Percentiles rank a stretch among this genome's conserved stretches.
Evolutionary conservation across 30 jellyfish, hydroid and myxozoan species (phyloP).

Genomic region (Mastigias papua): DNA sequence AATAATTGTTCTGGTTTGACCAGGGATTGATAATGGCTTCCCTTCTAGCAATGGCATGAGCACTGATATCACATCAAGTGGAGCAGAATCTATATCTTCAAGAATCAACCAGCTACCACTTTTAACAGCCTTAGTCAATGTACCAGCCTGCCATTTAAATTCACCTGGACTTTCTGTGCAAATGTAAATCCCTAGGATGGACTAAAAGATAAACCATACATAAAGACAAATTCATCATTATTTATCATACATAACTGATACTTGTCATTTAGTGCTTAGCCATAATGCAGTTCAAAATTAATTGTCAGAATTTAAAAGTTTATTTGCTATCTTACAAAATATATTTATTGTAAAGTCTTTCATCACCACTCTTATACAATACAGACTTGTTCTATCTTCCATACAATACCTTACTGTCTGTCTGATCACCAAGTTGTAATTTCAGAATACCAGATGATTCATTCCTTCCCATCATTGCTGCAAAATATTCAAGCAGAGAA

Average conservation of each 20-base stretch:
- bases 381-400: too few relatives aligned
- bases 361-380: too few relatives aligned
- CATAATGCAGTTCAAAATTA: too few relatives aligned
- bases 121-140: constrained; percentile 89
- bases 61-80: constrained; percentile 92
- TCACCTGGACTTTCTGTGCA: constrained; percentile 93
- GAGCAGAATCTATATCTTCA: constrained; percentile 93
- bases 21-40: constrained; percentile 77
- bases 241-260: too few relatives aligned
- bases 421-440: constrained; percentile 93
- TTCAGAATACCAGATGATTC: constrained; percentile 80
- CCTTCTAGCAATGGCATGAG: constrained; percentile 78
- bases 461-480: constrained; percentile 65
- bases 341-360: too few relatives aligned
- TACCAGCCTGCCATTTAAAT: constrained; percentile 96
- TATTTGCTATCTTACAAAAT: too few relatives aligned
- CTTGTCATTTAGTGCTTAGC: too few relatives aligned
- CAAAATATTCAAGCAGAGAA: constrained; percentile 81
- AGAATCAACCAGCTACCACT: constrained; percentile 93
- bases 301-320: too few relatives aligned
- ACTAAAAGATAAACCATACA: constrained; percentile 13
- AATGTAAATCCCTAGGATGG: constrained; percentile 91
- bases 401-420: constrained; percentile 92
- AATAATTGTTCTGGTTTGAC: constrained; percentile 61
- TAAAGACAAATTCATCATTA: not conserved